Base-by-base conservation (phyloP, 2,888 invertebrate species). In the Aporophyla lueneburgensis region DNA sequence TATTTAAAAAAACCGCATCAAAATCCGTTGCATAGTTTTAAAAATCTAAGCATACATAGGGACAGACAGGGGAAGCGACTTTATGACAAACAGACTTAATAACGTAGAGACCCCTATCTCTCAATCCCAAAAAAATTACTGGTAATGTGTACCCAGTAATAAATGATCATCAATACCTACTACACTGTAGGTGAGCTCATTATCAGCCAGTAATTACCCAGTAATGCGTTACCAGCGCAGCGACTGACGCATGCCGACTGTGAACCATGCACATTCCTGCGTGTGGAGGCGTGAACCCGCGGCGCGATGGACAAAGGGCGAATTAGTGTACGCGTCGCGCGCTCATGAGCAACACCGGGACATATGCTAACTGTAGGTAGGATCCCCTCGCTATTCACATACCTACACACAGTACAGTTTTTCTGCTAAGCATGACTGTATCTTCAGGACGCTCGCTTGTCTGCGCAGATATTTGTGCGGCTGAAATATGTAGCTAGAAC, bases 231-330 rank as follows among this genome's bases (percentile, higher is more conserved):
- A 10, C 21, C 53, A 49, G 46, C 27, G 46, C 53, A 33, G 16
- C 46, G 56, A 65, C 53, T n/a, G 53, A 65, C n/a, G 65, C 65
- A 40, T 40, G 65, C 49, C 40, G 9, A 66, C 53, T 80, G 80
- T 65, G 71, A 80, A 58, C 69, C 54, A 51, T 72, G 51, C 46
- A 62, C 74, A 71, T 82, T 79, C 74, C 54, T 43, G 54, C 16
- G 40, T 9, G 21, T 0, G 53, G 46, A 82, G 61, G 68, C 75
- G 75, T 71, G 75, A 69, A 58, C 59, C 40, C 9, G 61, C 66
- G n/a, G n/a, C 66, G 69, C 49, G 46, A 63, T 80, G 58, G 49
- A 59, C 67, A 80, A 70, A 76, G 76, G 46, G 62, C 54, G 62
- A 49, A 81, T 81, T 70, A 80, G 53, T 16, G 58, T 49, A 54